Percentiles rank a stretch among this genome's conserved stretches.
Conservation (phyloP, 1,140 invertebrate species). For the Pseudoatta argentina region DNA sequence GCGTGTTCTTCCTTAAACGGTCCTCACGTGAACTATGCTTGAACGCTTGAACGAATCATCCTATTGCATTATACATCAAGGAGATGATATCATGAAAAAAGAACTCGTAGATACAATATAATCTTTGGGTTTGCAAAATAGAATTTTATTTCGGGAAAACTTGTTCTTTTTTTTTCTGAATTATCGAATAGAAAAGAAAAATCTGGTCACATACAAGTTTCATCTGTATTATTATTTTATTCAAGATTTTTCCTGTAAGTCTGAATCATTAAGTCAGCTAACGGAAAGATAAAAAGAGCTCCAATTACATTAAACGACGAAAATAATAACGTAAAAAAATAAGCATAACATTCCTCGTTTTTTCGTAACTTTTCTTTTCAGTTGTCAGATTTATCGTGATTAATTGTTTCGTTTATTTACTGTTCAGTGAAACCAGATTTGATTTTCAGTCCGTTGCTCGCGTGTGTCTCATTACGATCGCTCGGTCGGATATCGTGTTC, state of each 20-base stretch:
- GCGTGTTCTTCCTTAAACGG: not conserved
- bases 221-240: not conserved
- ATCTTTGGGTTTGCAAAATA: not conserved
- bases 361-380: not conserved
- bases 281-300: not conserved
- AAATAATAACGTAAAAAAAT: not conserved
- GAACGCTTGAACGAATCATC: not conserved
- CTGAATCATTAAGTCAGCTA: not conserved
- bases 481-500: slow-evolving; percentile 72
- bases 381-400: not conserved
- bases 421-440: not conserved
- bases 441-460: slow-evolving; percentile 22
- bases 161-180: not conserved
- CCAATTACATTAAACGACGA: not conserved
- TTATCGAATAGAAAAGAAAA: not conserved
- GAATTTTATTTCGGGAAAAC: not conserved
- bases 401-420: slow-evolving; percentile 3
- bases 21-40: not conserved
- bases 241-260: not conserved
- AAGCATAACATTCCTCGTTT: not conserved
- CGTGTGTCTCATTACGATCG: slow-evolving; percentile 61
- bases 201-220: not conserved
- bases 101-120: not conserved
- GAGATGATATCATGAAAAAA: not conserved
- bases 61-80: not conserved